A percentile compares a stretch with the other conserved stretches of the same genome.
Evolutionary conservation across 2,888 invertebrate genomes (phyloP).

Genomic region (Lymantria monacha): DNA sequence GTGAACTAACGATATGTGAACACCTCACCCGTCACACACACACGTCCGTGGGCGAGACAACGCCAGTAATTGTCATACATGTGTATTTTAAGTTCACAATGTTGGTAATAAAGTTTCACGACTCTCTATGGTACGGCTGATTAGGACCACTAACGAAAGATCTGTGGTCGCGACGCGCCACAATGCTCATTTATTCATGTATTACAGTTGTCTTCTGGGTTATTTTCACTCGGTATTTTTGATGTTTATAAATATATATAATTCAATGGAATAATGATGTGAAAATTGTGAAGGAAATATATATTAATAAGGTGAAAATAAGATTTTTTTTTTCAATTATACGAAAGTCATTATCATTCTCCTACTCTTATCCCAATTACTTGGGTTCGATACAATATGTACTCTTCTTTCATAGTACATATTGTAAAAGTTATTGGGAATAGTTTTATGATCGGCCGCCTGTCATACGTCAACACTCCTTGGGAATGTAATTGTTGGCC

Average conservation of each 20-base stretch:
- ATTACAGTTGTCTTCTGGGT: constrained; percentile 40
- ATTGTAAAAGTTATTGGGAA: too few relatives aligned
- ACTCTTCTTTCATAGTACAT: too few relatives aligned
- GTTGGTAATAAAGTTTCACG: constrained; percentile 63
- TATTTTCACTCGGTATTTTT: constrained; percentile 33
- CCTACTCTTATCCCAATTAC: too few relatives aligned
- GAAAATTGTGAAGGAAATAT: constrained; percentile 9
- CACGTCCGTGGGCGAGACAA: constrained; percentile 52
- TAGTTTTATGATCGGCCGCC: too few relatives aligned
- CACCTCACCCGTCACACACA: constrained; percentile 57
- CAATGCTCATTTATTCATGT: constrained; percentile 45
- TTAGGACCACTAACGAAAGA: constrained; percentile 65
- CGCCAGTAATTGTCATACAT: constrained; percentile 72
- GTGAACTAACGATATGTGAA: constrained; percentile 68
- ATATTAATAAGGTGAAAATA: too few relatives aligned
- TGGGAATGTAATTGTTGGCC: too few relatives aligned
- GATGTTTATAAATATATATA: constrained; percentile 12
- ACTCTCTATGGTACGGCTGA: constrained; percentile 52
- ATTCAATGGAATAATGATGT: constrained; percentile 12
- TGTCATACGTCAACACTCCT: too few relatives aligned
- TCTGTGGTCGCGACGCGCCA: constrained; percentile 48
- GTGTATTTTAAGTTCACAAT: constrained; percentile 73
- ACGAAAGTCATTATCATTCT: too few relatives aligned
- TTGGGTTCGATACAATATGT: too few relatives aligned
- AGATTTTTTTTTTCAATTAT: too few relatives aligned